A percentile compares a stretch with the other conserved stretches of the same genome.
Conservation (phyloP, 2,888 invertebrate species). For the Acleris emargana region DNA sequence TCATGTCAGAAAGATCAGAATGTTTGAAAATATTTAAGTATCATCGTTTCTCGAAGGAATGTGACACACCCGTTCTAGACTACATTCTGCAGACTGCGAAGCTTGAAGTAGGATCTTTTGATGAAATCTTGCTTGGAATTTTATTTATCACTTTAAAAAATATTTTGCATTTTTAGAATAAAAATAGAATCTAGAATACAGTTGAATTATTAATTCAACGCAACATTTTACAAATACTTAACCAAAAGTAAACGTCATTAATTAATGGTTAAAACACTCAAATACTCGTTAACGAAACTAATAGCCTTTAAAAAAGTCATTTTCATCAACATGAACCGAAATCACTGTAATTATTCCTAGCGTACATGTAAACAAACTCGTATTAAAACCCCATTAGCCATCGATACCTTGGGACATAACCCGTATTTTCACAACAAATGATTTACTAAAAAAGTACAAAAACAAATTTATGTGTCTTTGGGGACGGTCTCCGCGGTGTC, state of each 20-base stretch:
- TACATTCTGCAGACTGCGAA: no score
- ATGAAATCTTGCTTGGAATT: no score
- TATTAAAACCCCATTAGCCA: slow-evolving; percentile 60
- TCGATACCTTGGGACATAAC: slow-evolving; percentile 47
- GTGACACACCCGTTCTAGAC: no score
- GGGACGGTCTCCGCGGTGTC: slow-evolving; percentile 70
- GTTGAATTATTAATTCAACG: no score
- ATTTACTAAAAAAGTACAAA: slow-evolving; percentile 74
- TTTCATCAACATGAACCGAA: slow-evolving; percentile 11
- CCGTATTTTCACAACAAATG: slow-evolving; percentile 63
- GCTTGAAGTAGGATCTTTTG: no score
- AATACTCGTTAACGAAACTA: slow-evolving; percentile 13
- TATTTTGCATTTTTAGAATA: no score
- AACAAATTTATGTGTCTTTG: slow-evolving; percentile 76
- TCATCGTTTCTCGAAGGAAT: no score
- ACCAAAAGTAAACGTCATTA: neutral
- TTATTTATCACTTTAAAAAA: no score
- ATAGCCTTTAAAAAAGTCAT: slow-evolving; percentile 28
- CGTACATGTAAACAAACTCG: slow-evolving; percentile 40
- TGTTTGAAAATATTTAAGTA: no score
- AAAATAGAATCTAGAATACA: no score
- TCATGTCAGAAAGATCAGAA: no score
- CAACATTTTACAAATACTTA: neutral
- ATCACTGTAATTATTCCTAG: slow-evolving; percentile 29
- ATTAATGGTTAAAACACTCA: slow-evolving; percentile 5